Percentiles rank a stretch among this genome's conserved stretches.
phyloP scores from a whole-genome alignment of 2,888 invertebrate species.

The Cataglyphis altisquamis region DNA sequence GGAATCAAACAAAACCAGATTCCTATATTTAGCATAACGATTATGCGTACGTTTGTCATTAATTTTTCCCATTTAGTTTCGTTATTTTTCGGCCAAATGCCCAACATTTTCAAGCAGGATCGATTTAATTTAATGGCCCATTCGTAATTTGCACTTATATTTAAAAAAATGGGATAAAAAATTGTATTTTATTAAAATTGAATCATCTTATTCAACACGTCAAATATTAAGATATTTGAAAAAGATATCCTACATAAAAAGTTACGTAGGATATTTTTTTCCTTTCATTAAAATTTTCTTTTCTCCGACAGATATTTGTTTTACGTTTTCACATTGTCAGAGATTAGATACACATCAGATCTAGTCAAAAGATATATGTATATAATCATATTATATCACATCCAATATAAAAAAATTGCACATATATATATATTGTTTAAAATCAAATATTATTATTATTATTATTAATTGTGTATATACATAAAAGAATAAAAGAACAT shows the following conservation, averaged over 20 bases:
- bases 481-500: no score
- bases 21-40: neutral
- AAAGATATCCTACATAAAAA: no score
- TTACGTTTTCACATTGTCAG: neutral
- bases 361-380: no score
- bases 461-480: no score
- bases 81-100: slow-evolving; percentile 19
- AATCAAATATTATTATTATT: no score
- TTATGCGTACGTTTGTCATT: neutral
- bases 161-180: neutral
- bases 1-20: neutral
- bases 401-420: no score
- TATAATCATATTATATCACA: neutral
- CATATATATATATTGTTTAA: no score
- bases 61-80: slow-evolving; percentile 10
- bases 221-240: neutral
- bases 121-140: slow-evolving; percentile 40
- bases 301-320: neutral
- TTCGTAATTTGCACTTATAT: slow-evolving; percentile 9
- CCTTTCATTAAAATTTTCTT: neutral
- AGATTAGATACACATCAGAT: neutral
- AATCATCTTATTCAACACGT: neutral
- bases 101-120: neutral
- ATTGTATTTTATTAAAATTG: neutral
- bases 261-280: neutral